Evolutionary conservation across 2,113 vertebrate species (phyloP), one percentile per base, ranked within the genome.

Genomic region (Mobula hypostoma): DNA sequence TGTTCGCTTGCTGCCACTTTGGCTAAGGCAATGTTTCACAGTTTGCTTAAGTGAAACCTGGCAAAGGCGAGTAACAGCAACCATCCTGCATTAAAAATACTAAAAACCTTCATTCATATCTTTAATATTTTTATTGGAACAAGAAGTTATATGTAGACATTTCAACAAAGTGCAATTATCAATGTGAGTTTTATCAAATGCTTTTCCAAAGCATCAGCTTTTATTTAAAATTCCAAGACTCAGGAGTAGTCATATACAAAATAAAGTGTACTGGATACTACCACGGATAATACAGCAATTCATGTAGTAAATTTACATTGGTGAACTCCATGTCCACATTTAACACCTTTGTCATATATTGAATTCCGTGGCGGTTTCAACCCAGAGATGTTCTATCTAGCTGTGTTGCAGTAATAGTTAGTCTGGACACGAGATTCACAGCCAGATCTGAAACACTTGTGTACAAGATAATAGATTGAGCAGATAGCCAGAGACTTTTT

Each of bases 111-210:
- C 91, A 93, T 74, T 74, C 91, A 93, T 48, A 56, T 48, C 70
- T 93, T 93, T 74, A 24, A 93, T 76, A 93, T 93, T 93, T 93
- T 93, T 93, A 93, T 93, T 93, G 91, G 91, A 93, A 74, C 85
- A 90, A 90, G 91, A 2, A 56, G 14, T 76, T 24, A 56, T 74
- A 19, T 93, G 70, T 21, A 48, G 91, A 48, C 40, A 48, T 72
- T 93, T 93, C 68, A 93, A 66, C 24, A 48, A 93, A 56, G 68
- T 74, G 70, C 56, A 93, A 93, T 21, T 93, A 93, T 93, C 70
- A 93, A 92, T 92, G 68, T 74, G 68, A 76, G 72, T 74, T 91
- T 36, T 91, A 29, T 74, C 68, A 93, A 93, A 93, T 27, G 36
- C 11, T 93, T 56, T 36, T 93, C 56, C 66, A 93, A 93, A 56